Evolutionary conservation across 1,140 invertebrate species (phyloP), one percentile per base, ranked within the genome.

Genomic region (Pseudobourletiella spinata): DNA sequence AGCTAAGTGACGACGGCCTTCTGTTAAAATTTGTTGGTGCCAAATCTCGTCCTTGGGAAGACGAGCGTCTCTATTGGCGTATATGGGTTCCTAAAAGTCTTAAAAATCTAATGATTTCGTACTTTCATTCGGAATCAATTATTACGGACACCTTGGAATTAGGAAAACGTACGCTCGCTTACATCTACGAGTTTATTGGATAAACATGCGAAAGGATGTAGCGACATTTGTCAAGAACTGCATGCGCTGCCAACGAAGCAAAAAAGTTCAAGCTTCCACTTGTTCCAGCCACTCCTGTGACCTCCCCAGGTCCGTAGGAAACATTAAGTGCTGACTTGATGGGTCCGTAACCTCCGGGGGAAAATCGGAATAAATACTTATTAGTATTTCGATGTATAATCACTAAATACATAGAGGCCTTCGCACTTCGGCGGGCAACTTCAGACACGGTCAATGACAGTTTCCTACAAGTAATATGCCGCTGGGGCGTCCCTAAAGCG

Each of bases 371-470:
- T 30, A 46, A 2, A 42, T 48, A 26, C n/a, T 30, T 4, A 35
- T 32, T 59, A 15, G 57, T 50, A 1, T 14, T 59, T 2, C 20
- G 30, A 6, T 25, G 28, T 28, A 16, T 22, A n/a, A 48, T 46
- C 26, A 26, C 18, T 22, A 2, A 48, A 50, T 81, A 75, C 75
- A 74, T 73, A 0, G 77, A 78, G 68, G 73, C 74, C 1, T 63
- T 76, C 26, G 77, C 77, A 0, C 28, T 78, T 0, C 11, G 55
- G 22, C 72, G 79, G 29, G 76, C 75, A 1, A 68, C 70, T 8
- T 22, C 61, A 0, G 26, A 42, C 18, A 55, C 24, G 2, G 22
- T 66, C 20, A 50, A 25, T 1, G 44, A 59, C 1, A 55, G 29
- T 22, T 39, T 66, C 14, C 25, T 24, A 16, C n/a, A 64, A 20